A percentile compares a stretch with the other conserved stretches of the same genome.
phyloP scores from a whole-genome alignment of 2,113 vertebrate genomes.

The Sapajus apella region DNA sequence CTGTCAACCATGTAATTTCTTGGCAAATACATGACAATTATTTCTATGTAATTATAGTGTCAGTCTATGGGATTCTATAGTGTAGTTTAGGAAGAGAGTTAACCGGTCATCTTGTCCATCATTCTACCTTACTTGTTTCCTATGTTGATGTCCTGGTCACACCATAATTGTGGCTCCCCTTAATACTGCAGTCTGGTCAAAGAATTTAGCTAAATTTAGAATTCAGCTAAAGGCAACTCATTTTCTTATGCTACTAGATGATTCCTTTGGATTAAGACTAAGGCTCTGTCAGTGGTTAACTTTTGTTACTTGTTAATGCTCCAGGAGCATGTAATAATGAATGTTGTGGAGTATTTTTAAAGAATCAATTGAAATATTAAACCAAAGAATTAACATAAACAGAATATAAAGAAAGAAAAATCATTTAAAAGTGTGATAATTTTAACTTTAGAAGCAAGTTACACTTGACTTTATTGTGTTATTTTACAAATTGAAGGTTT shows the following conservation, averaged over 20 bases:
- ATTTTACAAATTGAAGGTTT: not conserved
- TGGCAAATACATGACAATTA: slow-evolving; percentile 78
- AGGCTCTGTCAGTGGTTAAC: not conserved
- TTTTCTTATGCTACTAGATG: not conserved
- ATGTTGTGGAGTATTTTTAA: not conserved
- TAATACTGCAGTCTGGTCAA: not conserved
- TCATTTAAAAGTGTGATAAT: not conserved
- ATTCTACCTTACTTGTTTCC: not conserved
- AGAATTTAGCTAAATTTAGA: not conserved
- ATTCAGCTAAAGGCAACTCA: not conserved
- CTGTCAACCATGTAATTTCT: slow-evolving; percentile 77
- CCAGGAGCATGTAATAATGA: not conserved
- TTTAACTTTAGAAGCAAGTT: slow-evolving; percentile 28
- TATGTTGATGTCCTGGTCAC: not conserved
- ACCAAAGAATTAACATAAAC: slow-evolving; percentile 18
- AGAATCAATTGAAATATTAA: not conserved
- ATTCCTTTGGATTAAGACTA: slow-evolving; percentile 20
- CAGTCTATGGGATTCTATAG: slow-evolving; percentile 48
- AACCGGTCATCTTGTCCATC: slow-evolving; percentile 24
- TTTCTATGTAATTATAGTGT: slow-evolving; percentile 75
- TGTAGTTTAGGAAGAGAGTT: slow-evolving; percentile 40
- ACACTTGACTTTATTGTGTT: not conserved
- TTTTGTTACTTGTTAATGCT: not conserved
- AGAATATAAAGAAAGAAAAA: slow-evolving; percentile 19
- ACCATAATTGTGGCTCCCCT: not conserved